A percentile compares a stretch with the other conserved stretches of the same genome.
phyloP scores from a whole-genome alignment of 2,797 vertebrate species.

The Echeneis naucrates region DNA sequence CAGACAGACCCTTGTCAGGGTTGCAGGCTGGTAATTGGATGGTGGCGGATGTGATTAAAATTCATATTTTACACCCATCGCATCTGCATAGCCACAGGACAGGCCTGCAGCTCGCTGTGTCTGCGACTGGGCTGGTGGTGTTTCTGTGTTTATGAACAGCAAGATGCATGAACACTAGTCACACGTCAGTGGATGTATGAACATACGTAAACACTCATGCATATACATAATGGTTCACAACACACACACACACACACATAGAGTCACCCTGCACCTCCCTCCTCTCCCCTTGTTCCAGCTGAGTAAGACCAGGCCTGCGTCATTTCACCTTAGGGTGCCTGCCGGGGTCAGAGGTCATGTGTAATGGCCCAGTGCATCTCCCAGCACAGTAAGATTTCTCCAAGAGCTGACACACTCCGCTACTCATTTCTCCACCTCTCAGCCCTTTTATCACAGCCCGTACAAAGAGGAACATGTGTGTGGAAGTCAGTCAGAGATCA shows the following conservation, averaged over 20 bases:
- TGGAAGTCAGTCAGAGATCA: slow-evolving; percentile 39
- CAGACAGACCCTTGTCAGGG: slow-evolving; percentile 77
- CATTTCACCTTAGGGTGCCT: slow-evolving; percentile 87
- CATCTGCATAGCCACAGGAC: slow-evolving; percentile 83
- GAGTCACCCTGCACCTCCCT: slow-evolving; percentile 36
- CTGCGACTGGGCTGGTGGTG: slow-evolving; percentile 10
- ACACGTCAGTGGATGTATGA: slow-evolving; percentile 25
- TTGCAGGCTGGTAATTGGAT: slow-evolving; percentile 82
- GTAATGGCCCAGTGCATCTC: slow-evolving; percentile 88
- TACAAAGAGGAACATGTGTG: slow-evolving; percentile 66
- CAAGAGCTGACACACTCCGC: slow-evolving; percentile 83
- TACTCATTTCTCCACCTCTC: slow-evolving; percentile 55
- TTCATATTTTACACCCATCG: slow-evolving; percentile 72
- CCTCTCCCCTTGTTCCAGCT: slow-evolving; percentile 80
- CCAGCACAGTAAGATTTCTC: slow-evolving; percentile 85
- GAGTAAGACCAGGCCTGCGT: slow-evolving; percentile 86
- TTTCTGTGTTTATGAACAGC: slow-evolving; percentile 23
- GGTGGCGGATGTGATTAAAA: slow-evolving; percentile 78
- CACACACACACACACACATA: slow-evolving; percentile 29
- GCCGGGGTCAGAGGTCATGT: slow-evolving; percentile 84
- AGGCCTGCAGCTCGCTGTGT: slow-evolving; percentile 49
- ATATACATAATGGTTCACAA: slow-evolving; percentile 49
- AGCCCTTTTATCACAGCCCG: slow-evolving; percentile 69
- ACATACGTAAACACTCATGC: slow-evolving; percentile 32
- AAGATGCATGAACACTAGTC: slow-evolving; percentile 60